Evolutionary conservation across 2,888 invertebrate genomes (phyloP), one percentile per base, ranked within the genome.

Genomic region (Drosophila incognita): DNA sequence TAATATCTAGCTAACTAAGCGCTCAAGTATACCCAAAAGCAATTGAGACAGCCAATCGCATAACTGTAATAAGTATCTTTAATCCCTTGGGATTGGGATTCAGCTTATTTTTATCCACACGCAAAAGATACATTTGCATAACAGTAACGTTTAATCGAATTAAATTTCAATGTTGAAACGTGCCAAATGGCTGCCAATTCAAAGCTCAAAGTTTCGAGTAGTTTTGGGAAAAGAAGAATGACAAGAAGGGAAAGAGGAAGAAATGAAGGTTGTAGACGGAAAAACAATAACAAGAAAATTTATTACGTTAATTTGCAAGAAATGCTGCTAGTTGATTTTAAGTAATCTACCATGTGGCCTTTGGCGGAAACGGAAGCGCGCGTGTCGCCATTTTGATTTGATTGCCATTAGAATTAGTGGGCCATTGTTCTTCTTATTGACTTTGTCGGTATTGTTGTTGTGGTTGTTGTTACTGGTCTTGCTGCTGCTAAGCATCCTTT

Each of bases 301-400:
- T 27, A 71, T 71, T 75, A 46, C 51, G 51, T 65, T 64, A 66
- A 79, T 79, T 79, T 72, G 51, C 48, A 62, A 31, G 67, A 57
- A 82, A 74, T 74, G 70, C 60, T 70, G 69, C 40, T 38, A 57
- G 64, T 68, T 61, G 58, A 74, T 42, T 40, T 68, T 68, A 73
- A 76, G 73, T 72, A 77, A 77, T 81, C 74, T 24, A 4, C 75
- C 84, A 69, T 76, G 76, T 81, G 87, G 87, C 29, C 10, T 15
- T 29, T 38, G 24, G 36, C 82, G 85, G 76, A 87, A 86, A 48
- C 79, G 87, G 88, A 88, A 73, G 75, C 59, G 75, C 70, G 76
- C 74, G 82, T 87, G 89, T 79, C 79, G 74, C 85, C 84, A 82
- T 87, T 89, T 86, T 86, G 89, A 87, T 89, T 89, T 82, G 87